Base-by-base conservation (phyloP, 2,888 invertebrate species). In the Slavum lentiscoides region DNA sequence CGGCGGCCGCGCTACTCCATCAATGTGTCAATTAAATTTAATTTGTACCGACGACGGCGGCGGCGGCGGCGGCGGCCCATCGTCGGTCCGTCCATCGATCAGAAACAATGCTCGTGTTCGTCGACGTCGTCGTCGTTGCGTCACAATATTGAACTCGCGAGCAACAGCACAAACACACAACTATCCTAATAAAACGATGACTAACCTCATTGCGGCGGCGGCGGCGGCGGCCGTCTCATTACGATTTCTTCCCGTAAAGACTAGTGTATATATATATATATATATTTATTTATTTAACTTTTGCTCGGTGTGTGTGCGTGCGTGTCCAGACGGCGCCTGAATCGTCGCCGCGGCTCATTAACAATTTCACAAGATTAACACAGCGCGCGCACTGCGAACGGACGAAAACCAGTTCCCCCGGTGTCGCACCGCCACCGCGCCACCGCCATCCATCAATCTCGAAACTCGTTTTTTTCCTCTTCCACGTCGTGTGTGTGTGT, bases 11-110 rank as follows among this genome's bases (percentile, higher is more conserved):
- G 30, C 62, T 70, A 80, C 80, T 80, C 80, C 80, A 80, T 80
- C 80, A 80, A 80, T 80, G 55, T 80, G 80, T 80, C 80, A 80
- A 80, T 80, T 80, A 80, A 80, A 80, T 80, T 80, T 80, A 80
- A 80, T 80, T 80, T 80, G 80, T 80, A 61, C 64, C 43, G 69
- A 43, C 62, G 62, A 21, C 69, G 77, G 19, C 59, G 9, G 5
- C 15, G 30, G 4, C 30, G 30, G 4, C 30, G 30, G 30, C 30
- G 30, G 30, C 30, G 30, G 30, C 30, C 30, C 30, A 30, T 30
- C 30, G 30, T 30, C 30, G 30, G 30, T 30, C 7, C 66, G 43
- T 80, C 77, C 80, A 80, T 80, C 80, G 72, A 80, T 80, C 80
- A 80, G 80, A 21, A 62, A 80, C 55, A 72, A 58, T 30, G 30